Conservation (phyloP, 1,140 invertebrate genomes). For the Caenorhabditis latens region DNA sequence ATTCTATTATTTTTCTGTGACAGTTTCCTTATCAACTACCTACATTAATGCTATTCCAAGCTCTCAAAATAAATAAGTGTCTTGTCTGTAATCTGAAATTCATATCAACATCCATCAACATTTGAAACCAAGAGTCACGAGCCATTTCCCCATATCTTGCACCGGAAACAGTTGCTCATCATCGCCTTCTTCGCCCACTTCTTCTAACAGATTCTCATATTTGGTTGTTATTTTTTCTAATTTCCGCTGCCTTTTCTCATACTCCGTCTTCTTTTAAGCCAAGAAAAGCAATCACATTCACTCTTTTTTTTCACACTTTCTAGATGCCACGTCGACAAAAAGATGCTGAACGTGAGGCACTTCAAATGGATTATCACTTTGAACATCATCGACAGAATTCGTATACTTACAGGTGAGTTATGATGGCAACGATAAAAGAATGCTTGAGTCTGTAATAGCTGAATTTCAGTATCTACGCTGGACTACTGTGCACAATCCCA, state of each 20-base stretch:
- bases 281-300: conserved; percentile 24
- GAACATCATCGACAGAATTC: conserved; percentile 41
- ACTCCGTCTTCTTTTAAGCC: neutral
- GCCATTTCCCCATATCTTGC: neutral
- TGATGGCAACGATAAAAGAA: neutral
- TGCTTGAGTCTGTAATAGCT: neutral
- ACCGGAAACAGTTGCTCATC: conserved; percentile 34
- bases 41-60: too few relatives aligned
- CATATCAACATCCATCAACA: neutral
- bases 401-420: conserved; percentile 21
- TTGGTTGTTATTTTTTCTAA: conserved; percentile 41
- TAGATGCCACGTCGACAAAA: conserved; percentile 48
- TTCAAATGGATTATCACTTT: conserved; percentile 40
- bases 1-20: too few relatives aligned
- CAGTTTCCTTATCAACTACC: too few relatives aligned
- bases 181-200: neutral
- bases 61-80: too few relatives aligned
- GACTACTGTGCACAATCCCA: conserved; percentile 32
- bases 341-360: conserved; percentile 33
- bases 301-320: neutral
- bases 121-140: neutral
- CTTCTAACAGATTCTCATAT: conserved; percentile 15
- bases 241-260: conserved; percentile 25
- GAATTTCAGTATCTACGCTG: conserved; percentile 39
- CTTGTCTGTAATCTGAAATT: neutral